Evolutionary conservation across 2,888 invertebrate species (phyloP).

Genomic region (Epinotia brunnichana): DNA sequence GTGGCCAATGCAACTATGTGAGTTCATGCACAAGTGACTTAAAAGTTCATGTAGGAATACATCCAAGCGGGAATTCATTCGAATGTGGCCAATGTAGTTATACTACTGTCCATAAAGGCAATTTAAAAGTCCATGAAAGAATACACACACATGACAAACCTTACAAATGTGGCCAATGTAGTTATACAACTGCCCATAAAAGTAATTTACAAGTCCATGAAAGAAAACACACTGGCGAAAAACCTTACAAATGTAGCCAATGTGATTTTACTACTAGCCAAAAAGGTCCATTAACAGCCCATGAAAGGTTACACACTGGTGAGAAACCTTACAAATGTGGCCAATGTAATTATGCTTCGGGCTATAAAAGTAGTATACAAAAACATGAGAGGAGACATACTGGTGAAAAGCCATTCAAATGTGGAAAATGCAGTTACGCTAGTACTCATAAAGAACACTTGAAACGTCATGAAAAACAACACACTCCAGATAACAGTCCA

Average conservation of each 20-base stretch:
- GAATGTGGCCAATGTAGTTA: conserved; percentile 45
- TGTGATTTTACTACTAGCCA: conserved; percentile 41
- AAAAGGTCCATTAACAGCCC: conserved; percentile 2
- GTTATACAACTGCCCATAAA: background rate
- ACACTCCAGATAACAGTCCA: too few species aligned
- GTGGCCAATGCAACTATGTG: conserved; percentile 43
- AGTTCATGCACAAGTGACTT: conserved; percentile 30
- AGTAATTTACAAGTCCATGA: background rate
- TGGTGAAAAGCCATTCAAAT: conserved; percentile 27
- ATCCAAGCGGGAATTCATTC: conserved; percentile 46
- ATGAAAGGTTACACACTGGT: conserved; percentile 25
- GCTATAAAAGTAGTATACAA: background rate
- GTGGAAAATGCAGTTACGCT: conserved; percentile 39
- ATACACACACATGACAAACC: conserved; percentile 27
- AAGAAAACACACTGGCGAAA: conserved; percentile 28
- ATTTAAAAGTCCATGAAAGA: conserved; percentile 21
- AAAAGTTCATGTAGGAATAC: conserved; percentile 44
- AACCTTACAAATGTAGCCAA: conserved; percentile 46
- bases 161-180: background rate
- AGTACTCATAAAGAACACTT: background rate
- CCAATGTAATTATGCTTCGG: background rate
- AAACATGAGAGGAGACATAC: background rate
- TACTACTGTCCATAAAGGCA: conserved; percentile 20
- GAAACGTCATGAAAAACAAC: too few species aligned
- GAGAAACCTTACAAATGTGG: conserved; percentile 24